These are phyloP conservation scores for Orycteropus afer DNA, from an alignment of 2,113 vertebrate species.

Conservation along the genomic window DNA sequence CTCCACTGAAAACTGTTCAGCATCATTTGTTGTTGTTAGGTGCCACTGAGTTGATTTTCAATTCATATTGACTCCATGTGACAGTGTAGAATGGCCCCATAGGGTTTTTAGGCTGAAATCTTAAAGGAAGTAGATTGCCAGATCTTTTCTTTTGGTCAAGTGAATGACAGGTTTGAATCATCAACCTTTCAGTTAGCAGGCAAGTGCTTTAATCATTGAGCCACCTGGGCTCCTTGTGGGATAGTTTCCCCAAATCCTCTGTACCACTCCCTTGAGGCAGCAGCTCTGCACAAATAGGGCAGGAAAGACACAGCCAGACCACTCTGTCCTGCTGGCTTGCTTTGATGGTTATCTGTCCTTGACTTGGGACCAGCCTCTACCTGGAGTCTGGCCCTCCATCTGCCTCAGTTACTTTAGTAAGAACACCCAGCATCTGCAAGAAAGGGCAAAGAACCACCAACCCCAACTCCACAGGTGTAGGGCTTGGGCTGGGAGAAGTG, in stretches of 20 bases:
- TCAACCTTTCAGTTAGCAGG: not conserved
- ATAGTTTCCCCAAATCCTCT: not conserved
- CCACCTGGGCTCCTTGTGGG: not conserved
- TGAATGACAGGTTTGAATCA: too few species aligned
- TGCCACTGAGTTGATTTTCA: not conserved
- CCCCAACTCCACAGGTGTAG: not conserved
- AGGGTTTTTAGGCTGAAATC: not conserved
- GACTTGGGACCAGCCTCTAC: not conserved
- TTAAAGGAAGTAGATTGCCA: not conserved
- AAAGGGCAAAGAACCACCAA: not conserved
- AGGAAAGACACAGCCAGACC: fast-evolving
- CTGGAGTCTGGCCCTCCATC: not conserved
- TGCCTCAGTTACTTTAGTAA: not conserved
- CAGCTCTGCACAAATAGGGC: fast-evolving
- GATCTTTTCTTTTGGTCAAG: not conserved
- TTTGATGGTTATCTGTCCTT: not conserved
- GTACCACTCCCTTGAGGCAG: not conserved
- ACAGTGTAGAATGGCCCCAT: not conserved
- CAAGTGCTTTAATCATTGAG: not conserved
- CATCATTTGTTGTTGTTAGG: not conserved
- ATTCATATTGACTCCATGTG: not conserved
- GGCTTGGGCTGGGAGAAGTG: not conserved
- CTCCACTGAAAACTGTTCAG: not conserved
- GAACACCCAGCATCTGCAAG: not conserved
- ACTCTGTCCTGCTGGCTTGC: too few species aligned